Conservation (phyloP, 2,888 invertebrate species). For the Tiphia femorata region DNA sequence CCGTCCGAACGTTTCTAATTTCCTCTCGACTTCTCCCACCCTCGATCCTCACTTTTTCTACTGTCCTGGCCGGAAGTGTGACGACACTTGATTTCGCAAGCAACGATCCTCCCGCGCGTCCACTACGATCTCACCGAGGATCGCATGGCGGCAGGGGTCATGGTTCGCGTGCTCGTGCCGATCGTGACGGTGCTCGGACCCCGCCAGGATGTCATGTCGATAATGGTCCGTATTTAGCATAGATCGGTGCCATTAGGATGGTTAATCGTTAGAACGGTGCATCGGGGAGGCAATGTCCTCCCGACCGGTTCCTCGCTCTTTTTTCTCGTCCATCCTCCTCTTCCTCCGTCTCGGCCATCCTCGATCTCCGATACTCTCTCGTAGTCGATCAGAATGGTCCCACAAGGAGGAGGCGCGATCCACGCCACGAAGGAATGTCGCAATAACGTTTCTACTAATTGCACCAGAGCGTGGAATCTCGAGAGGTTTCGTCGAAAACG, state of each 20-base stretch:
- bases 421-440: no score
- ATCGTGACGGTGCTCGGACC: conserved; percentile 26
- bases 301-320: conserved; percentile 5
- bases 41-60: not conserved
- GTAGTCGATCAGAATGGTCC: not conserved
- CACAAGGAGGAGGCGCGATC: no score
- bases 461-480: no score
- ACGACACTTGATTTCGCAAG: not conserved
- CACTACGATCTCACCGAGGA: no score
- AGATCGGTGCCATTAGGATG: conserved; percentile 53
- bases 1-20: no score
- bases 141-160: conserved; percentile 24
- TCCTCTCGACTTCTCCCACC: not conserved
- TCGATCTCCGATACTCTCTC: not conserved
- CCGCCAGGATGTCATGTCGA: conserved; percentile 59
- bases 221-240: conserved; percentile 55
- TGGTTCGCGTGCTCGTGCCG: conserved; percentile 37
- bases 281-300: conserved; percentile 28
- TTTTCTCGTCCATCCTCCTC: not conserved
- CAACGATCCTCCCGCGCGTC: no score
- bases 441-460: no score
- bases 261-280: conserved; percentile 55
- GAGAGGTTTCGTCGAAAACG: no score
- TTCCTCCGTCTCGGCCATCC: not conserved
- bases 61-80: not conserved